A percentile compares a stretch with the other conserved stretches of the same genome.
Evolutionary conservation across 2,888 invertebrate species (phyloP).

Genomic region (Sycophila texana): DNA sequence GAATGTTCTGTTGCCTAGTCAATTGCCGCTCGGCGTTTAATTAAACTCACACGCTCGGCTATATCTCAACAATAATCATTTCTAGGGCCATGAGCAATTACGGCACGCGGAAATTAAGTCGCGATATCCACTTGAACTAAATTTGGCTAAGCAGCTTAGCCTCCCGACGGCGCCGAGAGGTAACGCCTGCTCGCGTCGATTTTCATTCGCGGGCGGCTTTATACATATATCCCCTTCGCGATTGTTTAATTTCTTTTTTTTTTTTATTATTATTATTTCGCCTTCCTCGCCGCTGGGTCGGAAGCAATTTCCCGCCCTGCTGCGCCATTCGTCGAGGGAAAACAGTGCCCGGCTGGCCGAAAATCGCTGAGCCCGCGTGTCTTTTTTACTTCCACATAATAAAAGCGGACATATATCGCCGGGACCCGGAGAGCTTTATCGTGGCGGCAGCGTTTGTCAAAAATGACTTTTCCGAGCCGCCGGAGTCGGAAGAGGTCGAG

Average conservation of each 20-base stretch:
- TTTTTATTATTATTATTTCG: not conserved
- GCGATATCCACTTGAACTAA: conserved; percentile 49
- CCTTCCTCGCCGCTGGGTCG: not conserved
- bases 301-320: conserved; percentile 38
- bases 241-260: conserved; percentile 18
- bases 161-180: not conserved
- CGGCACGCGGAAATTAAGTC: conserved; percentile 40
- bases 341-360: too few relatives aligned
- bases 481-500: not conserved
- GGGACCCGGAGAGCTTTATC: conserved; percentile 8
- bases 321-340: not conserved
- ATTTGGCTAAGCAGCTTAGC: conserved; percentile 48
- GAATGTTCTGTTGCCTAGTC: too few relatives aligned
- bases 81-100: conserved; percentile 42
- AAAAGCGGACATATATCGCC: not conserved
- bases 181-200: conserved; percentile 23
- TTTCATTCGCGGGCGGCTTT: conserved; percentile 33
- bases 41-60: not conserved
- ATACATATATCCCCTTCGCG: not conserved
- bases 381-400: not conserved
- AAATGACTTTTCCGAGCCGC: conserved; percentile 26
- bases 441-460: conserved; percentile 22
- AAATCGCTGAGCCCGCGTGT: too few relatives aligned
- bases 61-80: conserved; percentile 38
- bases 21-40: too few relatives aligned